Base-by-base conservation (phyloP, 1,140 invertebrate genomes). In the Hirudo medicinalis region DNA sequence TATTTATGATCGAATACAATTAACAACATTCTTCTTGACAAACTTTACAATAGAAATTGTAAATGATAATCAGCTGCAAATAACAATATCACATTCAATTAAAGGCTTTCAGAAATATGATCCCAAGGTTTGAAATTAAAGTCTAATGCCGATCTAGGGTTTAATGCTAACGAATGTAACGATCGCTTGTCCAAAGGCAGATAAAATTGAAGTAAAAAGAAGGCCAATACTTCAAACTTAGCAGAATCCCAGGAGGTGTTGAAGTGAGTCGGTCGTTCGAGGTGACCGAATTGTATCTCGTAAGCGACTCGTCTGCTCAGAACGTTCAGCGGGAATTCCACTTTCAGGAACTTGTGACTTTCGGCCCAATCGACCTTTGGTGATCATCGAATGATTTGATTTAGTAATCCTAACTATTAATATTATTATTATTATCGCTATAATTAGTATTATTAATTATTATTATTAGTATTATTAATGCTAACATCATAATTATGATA, bases 201-300 rank as follows among this genome's bases (percentile, higher is more conserved):
- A 36, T 9, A n/a, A 27, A 9, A 27, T 57, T 57, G 9, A 68
- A 20, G 2, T 2, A 68, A 27, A n/a, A 25, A 20, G 20, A 27
- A 20, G 27, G 36, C 54, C 27, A 36, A 43, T 73, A 85, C 84
- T 79, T 85, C 85, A 80, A 79, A 86, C 72, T 80, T 82, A 17
- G 85, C 84, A 71, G 78, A 83, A 74, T 86, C 85, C 85, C 85
- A 86, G 20, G 84, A 84, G 11, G 85, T 86, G 75, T 86, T 86
- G 60, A 76, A 79, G 72, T 85, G 85, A 57, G 82, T 85, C n/a
- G 83, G 80, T 32, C 85, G 74, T 72, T 81, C 77, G 9, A 85
- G 54, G 73, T 81, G 80, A 9, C 85, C 85, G 80, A 79, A 85
- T 75, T 86, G 84, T 63, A 83, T 83, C 67, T 85, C 85, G 77